Evolutionary conservation across 1,140 invertebrate species (phyloP).

Genomic region (Parapsyche elsis): DNA sequence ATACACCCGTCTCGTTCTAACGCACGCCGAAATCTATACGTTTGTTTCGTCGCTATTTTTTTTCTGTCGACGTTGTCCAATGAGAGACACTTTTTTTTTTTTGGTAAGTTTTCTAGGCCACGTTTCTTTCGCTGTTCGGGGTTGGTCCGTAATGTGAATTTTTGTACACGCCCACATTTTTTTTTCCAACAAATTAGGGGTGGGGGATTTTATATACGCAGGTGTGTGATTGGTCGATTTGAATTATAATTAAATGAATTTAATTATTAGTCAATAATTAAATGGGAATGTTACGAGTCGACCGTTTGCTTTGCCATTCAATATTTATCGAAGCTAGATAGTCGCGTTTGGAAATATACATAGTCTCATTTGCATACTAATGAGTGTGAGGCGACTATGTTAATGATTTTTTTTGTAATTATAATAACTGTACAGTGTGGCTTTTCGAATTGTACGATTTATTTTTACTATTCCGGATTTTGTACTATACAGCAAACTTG

Average conservation of each 20-base stretch:
- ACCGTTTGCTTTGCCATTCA: not conserved
- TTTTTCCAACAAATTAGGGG: not conserved
- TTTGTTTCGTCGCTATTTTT: slow-evolving; percentile 41
- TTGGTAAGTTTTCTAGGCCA: slow-evolving; percentile 18
- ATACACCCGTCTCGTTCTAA: slow-evolving; percentile 42
- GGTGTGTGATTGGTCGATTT: too few species aligned
- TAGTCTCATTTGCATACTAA: not conserved
- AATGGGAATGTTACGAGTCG: too few species aligned
- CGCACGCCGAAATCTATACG: slow-evolving; percentile 1
- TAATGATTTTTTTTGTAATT: not conserved
- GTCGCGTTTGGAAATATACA: not conserved
- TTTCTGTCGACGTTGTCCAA: slow-evolving; percentile 32
- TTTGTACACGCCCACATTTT: slow-evolving; percentile 30
- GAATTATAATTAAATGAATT: too few species aligned
- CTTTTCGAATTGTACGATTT: too few species aligned
- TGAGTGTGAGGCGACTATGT: not conserved
- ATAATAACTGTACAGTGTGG: too few species aligned
- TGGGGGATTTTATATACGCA: not conserved
- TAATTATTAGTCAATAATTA: too few species aligned
- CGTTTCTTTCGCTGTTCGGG: slow-evolving; percentile 34
- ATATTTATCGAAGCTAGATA: slow-evolving; percentile 7
- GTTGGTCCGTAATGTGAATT: slow-evolving; percentile 33
- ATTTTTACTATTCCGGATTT: too few species aligned
- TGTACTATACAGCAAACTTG: too few species aligned
- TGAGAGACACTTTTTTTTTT: slow-evolving; percentile 33